phyloP scores from a whole-genome alignment of 2,797 vertebrate species.

The Erithacus rubecula region DNA sequence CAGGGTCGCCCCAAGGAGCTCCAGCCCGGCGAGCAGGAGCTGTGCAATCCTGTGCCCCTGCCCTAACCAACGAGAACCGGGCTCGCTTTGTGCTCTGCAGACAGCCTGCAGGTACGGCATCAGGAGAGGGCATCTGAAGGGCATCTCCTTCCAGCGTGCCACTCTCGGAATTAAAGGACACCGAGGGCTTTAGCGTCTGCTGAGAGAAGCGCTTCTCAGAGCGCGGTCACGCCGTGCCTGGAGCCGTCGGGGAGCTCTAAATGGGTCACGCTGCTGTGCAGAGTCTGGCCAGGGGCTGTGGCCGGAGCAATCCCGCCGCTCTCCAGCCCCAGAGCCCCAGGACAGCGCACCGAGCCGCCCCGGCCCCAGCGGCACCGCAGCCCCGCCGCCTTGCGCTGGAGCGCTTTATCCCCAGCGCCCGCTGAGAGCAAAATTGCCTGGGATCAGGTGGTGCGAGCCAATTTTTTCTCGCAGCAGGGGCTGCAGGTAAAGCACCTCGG shows the following conservation, averaged over 20 bases:
- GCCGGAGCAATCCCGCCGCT: not conserved
- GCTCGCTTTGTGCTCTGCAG: not conserved
- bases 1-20: not conserved
- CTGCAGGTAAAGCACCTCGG: conserved; percentile 62
- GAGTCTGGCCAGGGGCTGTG: accelerated
- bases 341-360: not conserved
- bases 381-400: not conserved
- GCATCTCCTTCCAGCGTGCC: not conserved
- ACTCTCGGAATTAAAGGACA: not conserved
- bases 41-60: not conserved
- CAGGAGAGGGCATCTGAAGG: not conserved
- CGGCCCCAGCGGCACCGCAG: not conserved
- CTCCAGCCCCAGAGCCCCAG: accelerated
- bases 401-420: conserved; percentile 46
- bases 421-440: conserved; percentile 68
- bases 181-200: not conserved
- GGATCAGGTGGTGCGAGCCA: conserved; percentile 69
- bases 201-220: not conserved
- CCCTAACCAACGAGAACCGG: not conserved
- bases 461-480: conserved; percentile 71
- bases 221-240: not conserved
- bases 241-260: not conserved
- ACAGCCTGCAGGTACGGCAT: not conserved
- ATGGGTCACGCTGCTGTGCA: not conserved
- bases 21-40: accelerated